phyloP scores from a whole-genome alignment of 2,888 invertebrate species.

The Brachypalpus laphriformis region DNA sequence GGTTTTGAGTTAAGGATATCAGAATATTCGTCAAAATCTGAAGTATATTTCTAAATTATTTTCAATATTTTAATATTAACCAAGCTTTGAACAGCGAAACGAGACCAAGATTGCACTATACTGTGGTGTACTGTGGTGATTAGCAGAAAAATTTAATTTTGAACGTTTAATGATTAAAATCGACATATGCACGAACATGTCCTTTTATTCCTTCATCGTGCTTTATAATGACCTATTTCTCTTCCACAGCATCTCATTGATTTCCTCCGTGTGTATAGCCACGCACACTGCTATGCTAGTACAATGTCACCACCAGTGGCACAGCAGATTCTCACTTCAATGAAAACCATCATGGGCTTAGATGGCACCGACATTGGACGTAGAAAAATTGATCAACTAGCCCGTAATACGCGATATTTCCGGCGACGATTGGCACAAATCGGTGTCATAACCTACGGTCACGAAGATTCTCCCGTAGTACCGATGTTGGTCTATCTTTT shows the following conservation, averaged over 20 bases:
- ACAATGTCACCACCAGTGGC: slow-evolving; percentile 95
- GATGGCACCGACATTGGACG: slow-evolving; percentile 89
- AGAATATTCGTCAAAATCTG: too few species aligned
- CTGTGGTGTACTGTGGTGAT: too few species aligned
- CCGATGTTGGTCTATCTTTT: slow-evolving; percentile 97
- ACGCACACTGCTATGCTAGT: slow-evolving; percentile 93
- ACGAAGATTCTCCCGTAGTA: slow-evolving; percentile 97
- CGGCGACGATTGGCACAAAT: slow-evolving; percentile 90
- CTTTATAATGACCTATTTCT: too few species aligned
- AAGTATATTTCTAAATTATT: too few species aligned
- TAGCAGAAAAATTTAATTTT: too few species aligned
- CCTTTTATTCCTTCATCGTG: too few species aligned
- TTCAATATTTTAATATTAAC: too few species aligned
- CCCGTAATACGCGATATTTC: slow-evolving; percentile 92
- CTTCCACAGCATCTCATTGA: slow-evolving; percentile 87
- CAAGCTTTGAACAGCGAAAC: too few species aligned
- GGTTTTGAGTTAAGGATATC: too few species aligned
- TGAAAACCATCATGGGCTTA: slow-evolving; percentile 93
- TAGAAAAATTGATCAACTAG: slow-evolving; percentile 88
- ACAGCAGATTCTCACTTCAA: slow-evolving; percentile 94
- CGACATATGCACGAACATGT: too few species aligned
- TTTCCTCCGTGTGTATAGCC: slow-evolving; percentile 90
- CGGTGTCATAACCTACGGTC: slow-evolving; percentile 96
- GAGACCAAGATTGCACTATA: too few species aligned
- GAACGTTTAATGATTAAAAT: too few species aligned